Percentiles rank a stretch among this genome's conserved stretches.
These are phyloP conservation scores for Brachionus plicatilis DNA, from an alignment of 1,140 invertebrate species.

Conservation along the genomic window DNA sequence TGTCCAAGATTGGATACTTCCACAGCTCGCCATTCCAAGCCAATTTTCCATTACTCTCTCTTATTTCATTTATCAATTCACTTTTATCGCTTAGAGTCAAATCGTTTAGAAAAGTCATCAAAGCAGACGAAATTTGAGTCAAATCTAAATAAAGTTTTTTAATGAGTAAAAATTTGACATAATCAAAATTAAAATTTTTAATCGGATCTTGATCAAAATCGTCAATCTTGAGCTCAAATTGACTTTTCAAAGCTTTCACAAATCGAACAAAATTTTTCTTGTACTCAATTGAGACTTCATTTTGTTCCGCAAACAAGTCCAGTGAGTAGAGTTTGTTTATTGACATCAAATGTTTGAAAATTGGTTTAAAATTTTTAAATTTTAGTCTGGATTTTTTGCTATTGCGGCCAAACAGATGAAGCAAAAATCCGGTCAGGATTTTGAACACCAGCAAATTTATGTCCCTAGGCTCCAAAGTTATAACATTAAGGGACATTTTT, in stretches of 20 bases:
- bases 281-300: not conserved
- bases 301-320: not conserved
- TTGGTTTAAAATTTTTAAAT: not conserved
- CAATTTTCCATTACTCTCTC: not conserved
- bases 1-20: not conserved
- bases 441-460: not conserved
- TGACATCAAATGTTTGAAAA: not conserved
- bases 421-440: not conserved
- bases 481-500: not conserved
- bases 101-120: slow-evolving; percentile 3
- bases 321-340: not conserved
- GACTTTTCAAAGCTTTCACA: not conserved
- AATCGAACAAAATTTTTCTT: not conserved
- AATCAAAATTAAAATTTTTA: slow-evolving; percentile 2
- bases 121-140: not conserved
- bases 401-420: not conserved
- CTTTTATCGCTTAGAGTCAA: not conserved
- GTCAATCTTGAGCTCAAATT: not conserved
- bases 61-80: not conserved
- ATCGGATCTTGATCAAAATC: not conserved
- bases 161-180: not conserved
- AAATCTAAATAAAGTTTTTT: slow-evolving; percentile 27
- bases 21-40: not conserved
- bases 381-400: not conserved
- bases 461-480: not conserved